Conservation (phyloP, 1,140 invertebrate genomes). For the Drosophila rhopaloa region DNA sequence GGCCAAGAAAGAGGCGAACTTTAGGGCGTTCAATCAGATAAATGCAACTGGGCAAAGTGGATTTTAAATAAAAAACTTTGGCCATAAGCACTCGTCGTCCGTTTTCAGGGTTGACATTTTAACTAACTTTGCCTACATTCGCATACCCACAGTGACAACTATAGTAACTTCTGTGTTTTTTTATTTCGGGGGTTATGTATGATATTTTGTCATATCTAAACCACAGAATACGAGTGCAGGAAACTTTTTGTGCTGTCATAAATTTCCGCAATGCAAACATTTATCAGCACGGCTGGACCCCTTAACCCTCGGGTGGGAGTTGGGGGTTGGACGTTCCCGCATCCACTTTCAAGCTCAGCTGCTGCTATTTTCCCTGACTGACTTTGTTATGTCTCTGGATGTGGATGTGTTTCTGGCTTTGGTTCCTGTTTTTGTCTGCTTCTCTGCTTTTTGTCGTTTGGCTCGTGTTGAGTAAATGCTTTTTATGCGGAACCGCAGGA, state of each 20-base stretch:
- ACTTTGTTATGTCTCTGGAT: conserved; percentile 41
- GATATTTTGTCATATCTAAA: conserved; percentile 79
- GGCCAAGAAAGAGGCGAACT: conserved; percentile 34
- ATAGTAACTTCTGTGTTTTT: conserved; percentile 26
- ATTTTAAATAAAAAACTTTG: conserved; percentile 77
- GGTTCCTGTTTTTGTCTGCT: conserved; percentile 4
- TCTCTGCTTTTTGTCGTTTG: conserved; percentile 37
- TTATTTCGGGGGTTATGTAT: conserved; percentile 27
- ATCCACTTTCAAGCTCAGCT: conserved; percentile 42
- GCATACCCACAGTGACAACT: background rate
- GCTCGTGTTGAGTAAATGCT: conserved; percentile 63
- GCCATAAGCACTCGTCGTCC: conserved; percentile 60
- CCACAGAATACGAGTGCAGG: conserved; percentile 67
- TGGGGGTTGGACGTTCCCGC: background rate
- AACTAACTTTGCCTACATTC: conserved; percentile 61
- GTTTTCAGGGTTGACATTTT: conserved; percentile 64
- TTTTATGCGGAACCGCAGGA: conserved; percentile 55
- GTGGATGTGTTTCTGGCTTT: background rate
- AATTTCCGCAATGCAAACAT: conserved; percentile 79
- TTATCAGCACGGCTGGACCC: conserved; percentile 66
- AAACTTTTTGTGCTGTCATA: conserved; percentile 79
- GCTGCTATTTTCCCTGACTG: conserved; percentile 46
- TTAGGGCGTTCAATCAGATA: conserved; percentile 58
- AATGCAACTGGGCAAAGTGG: conserved; percentile 55
- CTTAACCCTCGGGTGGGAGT: conserved; percentile 6